phyloP scores from a whole-genome alignment of 2,888 invertebrate genomes.

The Chymomyza caudatula region DNA sequence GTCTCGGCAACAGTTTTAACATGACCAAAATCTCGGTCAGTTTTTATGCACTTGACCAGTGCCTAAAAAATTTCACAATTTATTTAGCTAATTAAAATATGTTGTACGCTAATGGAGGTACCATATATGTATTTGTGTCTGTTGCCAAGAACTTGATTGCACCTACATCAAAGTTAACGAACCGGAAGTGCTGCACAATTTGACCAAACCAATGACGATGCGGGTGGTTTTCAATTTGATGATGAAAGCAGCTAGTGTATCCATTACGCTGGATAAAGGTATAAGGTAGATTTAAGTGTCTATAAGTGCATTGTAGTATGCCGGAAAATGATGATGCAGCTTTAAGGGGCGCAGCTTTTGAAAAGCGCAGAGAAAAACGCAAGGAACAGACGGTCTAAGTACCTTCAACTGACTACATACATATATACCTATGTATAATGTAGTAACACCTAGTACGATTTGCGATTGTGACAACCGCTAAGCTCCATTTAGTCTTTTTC shows the following conservation, averaged over 20 bases:
- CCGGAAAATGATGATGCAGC: conserved; percentile 1
- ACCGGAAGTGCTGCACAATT: conserved; percentile 67
- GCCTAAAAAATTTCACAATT: conserved; percentile 42
- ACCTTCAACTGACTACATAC: too few relatives aligned
- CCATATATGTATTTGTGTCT: conserved; percentile 22
- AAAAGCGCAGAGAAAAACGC: too few relatives aligned
- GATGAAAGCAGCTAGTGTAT: background rate
- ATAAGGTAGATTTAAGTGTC: background rate
- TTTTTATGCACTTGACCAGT: background rate
- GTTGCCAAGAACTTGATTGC: conserved; percentile 12
- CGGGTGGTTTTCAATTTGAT: conserved; percentile 3
- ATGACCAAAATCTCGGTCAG: background rate
- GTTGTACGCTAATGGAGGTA: conserved; percentile 67
- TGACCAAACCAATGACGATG: conserved; percentile 17
- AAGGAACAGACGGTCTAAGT: too few relatives aligned
- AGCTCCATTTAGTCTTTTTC: conserved; percentile 43
- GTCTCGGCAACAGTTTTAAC: background rate
- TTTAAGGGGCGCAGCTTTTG: background rate
- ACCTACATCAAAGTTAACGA: conserved; percentile 61
- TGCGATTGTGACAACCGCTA: conserved; percentile 43
- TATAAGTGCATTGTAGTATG: too few relatives aligned
- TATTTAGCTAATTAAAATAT: conserved; percentile 74
- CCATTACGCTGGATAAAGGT: background rate
- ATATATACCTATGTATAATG: too few relatives aligned
- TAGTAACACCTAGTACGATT: too few relatives aligned